phyloP scores from a whole-genome alignment of 2,113 vertebrate species.

The Asarcornis scutulata region DNA sequence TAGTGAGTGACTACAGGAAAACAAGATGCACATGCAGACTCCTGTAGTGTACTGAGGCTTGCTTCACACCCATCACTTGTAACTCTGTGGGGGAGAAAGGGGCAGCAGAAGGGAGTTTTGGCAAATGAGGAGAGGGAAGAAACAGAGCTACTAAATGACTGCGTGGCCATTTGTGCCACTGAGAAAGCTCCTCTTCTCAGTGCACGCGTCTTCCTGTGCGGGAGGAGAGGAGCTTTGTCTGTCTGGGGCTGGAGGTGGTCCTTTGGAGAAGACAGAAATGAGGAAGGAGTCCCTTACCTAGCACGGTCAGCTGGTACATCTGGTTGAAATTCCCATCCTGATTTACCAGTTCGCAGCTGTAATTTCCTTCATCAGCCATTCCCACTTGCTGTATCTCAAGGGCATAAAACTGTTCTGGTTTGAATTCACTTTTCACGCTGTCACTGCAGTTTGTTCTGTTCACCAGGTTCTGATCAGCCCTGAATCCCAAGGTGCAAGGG shows the following conservation, averaged over 20 bases:
- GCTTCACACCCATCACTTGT: not conserved
- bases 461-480: not conserved
- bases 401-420: not conserved
- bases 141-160: not conserved
- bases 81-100: not conserved
- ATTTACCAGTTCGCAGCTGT: not conserved
- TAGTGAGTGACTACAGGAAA: not conserved
- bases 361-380: slow-evolving; percentile 53
- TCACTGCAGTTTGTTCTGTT: not conserved
- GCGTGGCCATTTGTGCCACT: not conserved
- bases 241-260: not conserved
- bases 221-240: not conserved
- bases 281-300: slow-evolving; percentile 57
- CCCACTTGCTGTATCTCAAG: slow-evolving; percentile 52
- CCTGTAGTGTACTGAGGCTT: not conserved
- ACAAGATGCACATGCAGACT: not conserved
- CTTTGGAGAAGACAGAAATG: not conserved
- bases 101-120: not conserved
- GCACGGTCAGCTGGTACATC: not conserved
- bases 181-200: not conserved
- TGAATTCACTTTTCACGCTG: slow-evolving; percentile 41
- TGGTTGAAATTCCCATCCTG: not conserved
- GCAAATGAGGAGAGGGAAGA: not conserved
- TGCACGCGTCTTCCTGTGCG: not conserved
- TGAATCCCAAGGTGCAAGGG: not conserved